These are phyloP conservation scores for Pteromalus puparum DNA, from an alignment of 1,140 invertebrate species.

Conservation along the genomic window DNA sequence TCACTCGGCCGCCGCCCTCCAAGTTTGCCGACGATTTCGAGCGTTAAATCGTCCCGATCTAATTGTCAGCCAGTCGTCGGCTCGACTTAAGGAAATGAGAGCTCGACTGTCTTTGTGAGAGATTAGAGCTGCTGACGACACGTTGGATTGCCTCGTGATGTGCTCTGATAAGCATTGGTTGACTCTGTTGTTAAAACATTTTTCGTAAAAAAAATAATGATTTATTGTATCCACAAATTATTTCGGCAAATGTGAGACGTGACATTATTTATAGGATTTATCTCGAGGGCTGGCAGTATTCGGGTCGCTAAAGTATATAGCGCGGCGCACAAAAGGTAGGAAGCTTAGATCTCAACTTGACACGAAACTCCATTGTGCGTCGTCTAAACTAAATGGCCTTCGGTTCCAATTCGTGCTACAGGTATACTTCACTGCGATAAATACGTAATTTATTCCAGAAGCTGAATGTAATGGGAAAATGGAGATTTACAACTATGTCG, in stretches of 20 bases:
- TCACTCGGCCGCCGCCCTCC: background rate
- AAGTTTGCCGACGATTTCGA: conserved; percentile 40
- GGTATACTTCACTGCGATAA: background rate
- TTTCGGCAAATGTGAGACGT: background rate
- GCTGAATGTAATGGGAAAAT: background rate
- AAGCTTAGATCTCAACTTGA: conserved; percentile 23
- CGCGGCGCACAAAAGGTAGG: background rate
- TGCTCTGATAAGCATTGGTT: no score
- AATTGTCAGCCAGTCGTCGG: conserved; percentile 29
- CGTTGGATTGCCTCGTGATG: background rate
- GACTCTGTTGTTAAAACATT: no score
- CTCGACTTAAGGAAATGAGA: conserved; percentile 26
- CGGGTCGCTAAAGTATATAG: background rate
- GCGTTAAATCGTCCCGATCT: conserved; percentile 42
- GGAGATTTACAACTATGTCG: background rate
- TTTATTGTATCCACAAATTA: no score
- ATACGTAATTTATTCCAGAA: background rate
- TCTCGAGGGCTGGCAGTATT: background rate
- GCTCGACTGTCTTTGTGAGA: background rate
- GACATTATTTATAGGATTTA: background rate
- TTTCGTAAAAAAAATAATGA: no score
- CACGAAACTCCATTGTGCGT: background rate
- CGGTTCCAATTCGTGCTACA: background rate
- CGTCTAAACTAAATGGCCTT: background rate
- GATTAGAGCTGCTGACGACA: background rate